Base-by-base conservation (phyloP, 2,888 invertebrate genomes). In the Parascotia fuliginaria region DNA sequence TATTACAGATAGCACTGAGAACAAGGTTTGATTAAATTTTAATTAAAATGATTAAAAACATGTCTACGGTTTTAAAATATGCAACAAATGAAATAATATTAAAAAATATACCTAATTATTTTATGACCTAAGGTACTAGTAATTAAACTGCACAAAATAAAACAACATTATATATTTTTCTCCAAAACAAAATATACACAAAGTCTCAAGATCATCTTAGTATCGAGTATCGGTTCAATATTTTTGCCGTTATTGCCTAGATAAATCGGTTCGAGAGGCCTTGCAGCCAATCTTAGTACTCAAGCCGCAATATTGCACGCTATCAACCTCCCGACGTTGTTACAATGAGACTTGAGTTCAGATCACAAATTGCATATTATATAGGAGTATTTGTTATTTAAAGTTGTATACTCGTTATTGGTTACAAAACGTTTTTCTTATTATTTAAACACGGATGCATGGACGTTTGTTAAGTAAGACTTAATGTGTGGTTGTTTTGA, bases 261-360 rank as follows among this genome's bases (percentile, higher is more conserved):
- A 82, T 85, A 81, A 84, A 81, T 65, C 73, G 69, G 60, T 77
- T 80, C 73, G 72, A 86, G 84, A 75, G 81, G 73, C 47, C 70
- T 72, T 59, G 62, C 59, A 65, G 68, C 72, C 76, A 71, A 79
- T 77, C 75, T 62, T 65, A 48, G 65, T 55, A 63, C 74, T 81
- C 70, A 70, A 73, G 68, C 74, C 73, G 74, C 80, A 82, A 86
- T 87, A 87, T 81, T 81, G 78, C 79, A 70, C n/a, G n/a, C n/a
- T n/a, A n/a, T 47, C 51, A 41, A 33, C 44, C 37, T 51, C 34
- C 42, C 31, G 41, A 57, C 59, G 55, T 59, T 69, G 60, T 63
- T 56, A 73, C 73, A 76, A 75, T 73, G 43, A 62, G 41, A 54
- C 63, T 65, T 59, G 55, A 27, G 19, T 4, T 45, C 33, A 15